These are phyloP conservation scores for Amphilophus citrinellus DNA, from an alignment of 2,113 vertebrate genomes.

Conservation along the genomic window DNA sequence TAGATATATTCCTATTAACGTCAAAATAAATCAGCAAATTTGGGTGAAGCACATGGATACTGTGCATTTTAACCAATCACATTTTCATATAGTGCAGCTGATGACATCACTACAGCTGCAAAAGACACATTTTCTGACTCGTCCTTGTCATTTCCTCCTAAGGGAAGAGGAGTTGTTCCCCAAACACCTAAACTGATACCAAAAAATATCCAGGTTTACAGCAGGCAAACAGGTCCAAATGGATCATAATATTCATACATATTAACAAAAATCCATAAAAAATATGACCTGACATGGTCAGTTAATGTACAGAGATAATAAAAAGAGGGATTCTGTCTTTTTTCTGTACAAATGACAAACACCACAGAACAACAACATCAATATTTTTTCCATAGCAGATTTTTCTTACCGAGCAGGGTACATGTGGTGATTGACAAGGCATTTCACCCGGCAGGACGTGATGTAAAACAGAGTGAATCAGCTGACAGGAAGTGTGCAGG, in stretches of 20 bases:
- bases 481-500: slow-evolving; percentile 90
- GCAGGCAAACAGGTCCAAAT: slow-evolving; percentile 83
- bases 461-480: slow-evolving; percentile 89
- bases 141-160: slow-evolving; percentile 63
- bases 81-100: slow-evolving; percentile 28
- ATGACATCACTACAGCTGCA: slow-evolving; percentile 22
- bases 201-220: slow-evolving; percentile 83
- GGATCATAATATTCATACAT: slow-evolving; percentile 78
- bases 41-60: slow-evolving; percentile 43
- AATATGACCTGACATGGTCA: slow-evolving; percentile 79
- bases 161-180: slow-evolving; percentile 56
- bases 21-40: slow-evolving; percentile 61
- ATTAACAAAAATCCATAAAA: slow-evolving; percentile 85
- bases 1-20: slow-evolving; percentile 28
- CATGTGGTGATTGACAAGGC: slow-evolving; percentile 58
- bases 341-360: slow-evolving; percentile 97
- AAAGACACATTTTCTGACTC: slow-evolving; percentile 54
- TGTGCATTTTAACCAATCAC: slow-evolving; percentile 24
- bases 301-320: slow-evolving; percentile 80
- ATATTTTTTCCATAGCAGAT: slow-evolving; percentile 74
- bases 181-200: slow-evolving; percentile 80
- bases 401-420: slow-evolving; percentile 62
- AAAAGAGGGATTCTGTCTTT: slow-evolving; percentile 69
- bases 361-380: slow-evolving; percentile 95
- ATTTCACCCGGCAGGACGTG: slow-evolving; percentile 73